Conservation (phyloP, 2,888 invertebrate genomes). For the Lasiommata megera region DNA sequence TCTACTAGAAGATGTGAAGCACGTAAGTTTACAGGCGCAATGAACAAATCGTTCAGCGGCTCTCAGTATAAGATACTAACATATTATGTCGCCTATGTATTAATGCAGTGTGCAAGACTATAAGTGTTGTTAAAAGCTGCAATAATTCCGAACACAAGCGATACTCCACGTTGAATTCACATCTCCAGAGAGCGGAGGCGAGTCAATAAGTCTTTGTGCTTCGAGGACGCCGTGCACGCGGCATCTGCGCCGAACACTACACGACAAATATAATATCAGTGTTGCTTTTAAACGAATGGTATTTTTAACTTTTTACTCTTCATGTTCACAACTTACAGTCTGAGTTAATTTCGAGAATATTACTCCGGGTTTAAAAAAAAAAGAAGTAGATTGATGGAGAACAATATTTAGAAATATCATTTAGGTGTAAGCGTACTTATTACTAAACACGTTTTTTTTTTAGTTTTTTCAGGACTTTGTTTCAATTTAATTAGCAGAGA, state of each 20-base stretch:
- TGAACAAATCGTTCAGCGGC: background rate
- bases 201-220: slow-evolving; percentile 15
- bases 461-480: too few relatives aligned
- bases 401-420: too few relatives aligned
- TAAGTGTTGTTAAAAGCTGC: slow-evolving; percentile 15
- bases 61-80: background rate
- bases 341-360: background rate
- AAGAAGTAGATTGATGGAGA: too few relatives aligned
- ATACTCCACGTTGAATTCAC: slow-evolving; percentile 6
- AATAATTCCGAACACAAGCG: slow-evolving; percentile 12
- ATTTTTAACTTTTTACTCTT: background rate
- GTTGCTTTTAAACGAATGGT: slow-evolving; percentile 4
- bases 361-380: too few relatives aligned
- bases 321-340: background rate
- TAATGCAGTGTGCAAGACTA: background rate
- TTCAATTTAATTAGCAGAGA: too few relatives aligned
- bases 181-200: slow-evolving; percentile 5
- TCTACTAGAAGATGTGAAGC: background rate
- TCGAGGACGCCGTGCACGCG: background rate
- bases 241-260: slow-evolving; percentile 7
- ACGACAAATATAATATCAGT: slow-evolving; percentile 10
- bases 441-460: too few relatives aligned
- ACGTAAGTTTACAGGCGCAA: background rate
- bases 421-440: too few relatives aligned
- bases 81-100: background rate